Evolutionary conservation across 1,140 invertebrate species (phyloP).

Genomic region (Drosophila sulfurigaster): DNA sequence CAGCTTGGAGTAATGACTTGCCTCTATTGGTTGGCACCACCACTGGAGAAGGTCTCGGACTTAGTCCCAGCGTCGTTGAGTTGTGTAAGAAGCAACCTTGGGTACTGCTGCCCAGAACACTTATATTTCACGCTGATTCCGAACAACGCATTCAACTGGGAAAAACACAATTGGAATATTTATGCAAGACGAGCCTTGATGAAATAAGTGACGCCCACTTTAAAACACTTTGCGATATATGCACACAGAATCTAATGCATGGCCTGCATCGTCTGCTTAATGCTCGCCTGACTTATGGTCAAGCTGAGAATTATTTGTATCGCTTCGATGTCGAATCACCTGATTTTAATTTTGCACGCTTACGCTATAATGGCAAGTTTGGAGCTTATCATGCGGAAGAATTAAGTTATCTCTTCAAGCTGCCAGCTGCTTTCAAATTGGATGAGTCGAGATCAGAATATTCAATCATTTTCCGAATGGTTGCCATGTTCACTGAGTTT

Average conservation of each 20-base stretch:
- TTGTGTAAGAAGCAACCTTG: slow-evolving; percentile 32
- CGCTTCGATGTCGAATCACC: slow-evolving; percentile 64
- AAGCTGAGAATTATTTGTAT: slow-evolving; percentile 84
- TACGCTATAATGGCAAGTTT: slow-evolving; percentile 65
- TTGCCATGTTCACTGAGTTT: slow-evolving; percentile 84
- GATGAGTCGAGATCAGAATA: slow-evolving; percentile 71
- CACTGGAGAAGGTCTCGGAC: slow-evolving; percentile 43
- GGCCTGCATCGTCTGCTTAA: slow-evolving; percentile 61
- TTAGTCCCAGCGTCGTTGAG: not conserved
- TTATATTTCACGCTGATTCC: slow-evolving; percentile 32
- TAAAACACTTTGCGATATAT: not conserved
- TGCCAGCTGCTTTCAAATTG: slow-evolving; percentile 82
- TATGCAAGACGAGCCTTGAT: slow-evolving; percentile 24
- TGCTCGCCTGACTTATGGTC: slow-evolving; percentile 61
- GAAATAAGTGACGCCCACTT: slow-evolving; percentile 12
- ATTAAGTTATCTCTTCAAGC: slow-evolving; percentile 87
- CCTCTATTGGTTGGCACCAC: slow-evolving; percentile 66
- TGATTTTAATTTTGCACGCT: slow-evolving; percentile 74
- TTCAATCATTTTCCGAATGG: slow-evolving; percentile 83
- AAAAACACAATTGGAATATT: slow-evolving; percentile 27
- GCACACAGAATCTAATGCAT: slow-evolving; percentile 68
- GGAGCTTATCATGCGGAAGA: slow-evolving; percentile 88
- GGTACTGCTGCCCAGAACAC: slow-evolving; percentile 43
- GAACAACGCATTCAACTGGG: slow-evolving; percentile 43
- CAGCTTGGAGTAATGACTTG: slow-evolving; percentile 65